A percentile compares a stretch with the other conserved stretches of the same genome.
phyloP scores from a whole-genome alignment of 2,113 vertebrate species.

The Vicugna pacos region DNA sequence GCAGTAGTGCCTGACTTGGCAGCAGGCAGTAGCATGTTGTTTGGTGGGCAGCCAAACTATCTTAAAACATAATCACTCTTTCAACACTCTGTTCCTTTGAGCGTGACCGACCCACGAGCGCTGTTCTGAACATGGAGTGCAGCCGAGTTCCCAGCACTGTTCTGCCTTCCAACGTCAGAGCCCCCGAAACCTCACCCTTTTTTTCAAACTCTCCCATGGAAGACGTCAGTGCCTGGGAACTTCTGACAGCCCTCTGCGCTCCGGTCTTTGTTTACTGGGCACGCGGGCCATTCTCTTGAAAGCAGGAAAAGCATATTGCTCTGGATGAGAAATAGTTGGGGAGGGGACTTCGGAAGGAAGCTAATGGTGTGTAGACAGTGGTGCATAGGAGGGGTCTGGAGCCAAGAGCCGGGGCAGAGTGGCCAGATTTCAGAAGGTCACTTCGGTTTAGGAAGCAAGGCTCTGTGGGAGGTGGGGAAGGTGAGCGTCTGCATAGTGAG shows the following conservation, averaged over 20 bases:
- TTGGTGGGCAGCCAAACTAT: not conserved
- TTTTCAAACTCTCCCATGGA: not conserved
- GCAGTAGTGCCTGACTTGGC: not conserved
- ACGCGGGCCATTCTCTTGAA: conserved; percentile 68
- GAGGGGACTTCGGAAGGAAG: conserved; percentile 78
- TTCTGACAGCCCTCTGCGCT: not conserved
- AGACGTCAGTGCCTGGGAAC: not conserved
- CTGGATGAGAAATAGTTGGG: conserved; percentile 67
- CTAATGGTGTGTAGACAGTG: conserved; percentile 70
- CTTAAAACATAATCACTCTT: conserved; percentile 23
- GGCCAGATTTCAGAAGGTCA: conserved; percentile 64
- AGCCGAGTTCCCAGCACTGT: not conserved
- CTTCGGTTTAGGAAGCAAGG: conserved; percentile 75
- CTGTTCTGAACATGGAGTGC: conserved; percentile 49
- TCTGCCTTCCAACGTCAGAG: not conserved
- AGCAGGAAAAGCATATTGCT: conserved; percentile 78
- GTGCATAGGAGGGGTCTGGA: not conserved
- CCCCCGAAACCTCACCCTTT: not conserved
- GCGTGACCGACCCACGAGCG: not conserved
- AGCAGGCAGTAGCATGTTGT: not conserved
- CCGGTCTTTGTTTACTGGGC: conserved; percentile 11
- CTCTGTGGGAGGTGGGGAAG: conserved; percentile 45
- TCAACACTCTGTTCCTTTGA: not conserved
- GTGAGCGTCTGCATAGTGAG: not conserved
- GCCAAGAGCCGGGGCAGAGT: conserved; percentile 75